Evolutionary conservation across 2,888 invertebrate genomes (phyloP).

Genomic region (Eudemis profundana): DNA sequence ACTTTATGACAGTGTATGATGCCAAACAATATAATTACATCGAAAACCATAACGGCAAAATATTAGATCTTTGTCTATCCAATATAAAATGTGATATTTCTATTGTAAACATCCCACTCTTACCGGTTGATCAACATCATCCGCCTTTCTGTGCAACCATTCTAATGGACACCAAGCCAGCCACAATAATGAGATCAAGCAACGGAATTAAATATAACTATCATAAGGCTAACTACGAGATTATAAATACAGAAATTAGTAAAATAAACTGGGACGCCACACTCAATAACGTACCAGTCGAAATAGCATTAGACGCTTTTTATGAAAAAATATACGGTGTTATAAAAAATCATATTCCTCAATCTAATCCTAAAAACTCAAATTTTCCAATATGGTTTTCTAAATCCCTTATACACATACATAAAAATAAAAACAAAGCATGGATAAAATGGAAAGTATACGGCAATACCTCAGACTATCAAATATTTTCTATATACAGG

Average conservation of each 20-base stretch:
- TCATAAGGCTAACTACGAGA: background rate
- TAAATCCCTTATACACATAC: slow-evolving; percentile 38
- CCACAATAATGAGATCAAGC: background rate
- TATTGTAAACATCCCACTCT: no score
- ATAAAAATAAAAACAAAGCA: slow-evolving; percentile 42
- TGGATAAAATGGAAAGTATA: slow-evolving; percentile 47
- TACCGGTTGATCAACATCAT: no score
- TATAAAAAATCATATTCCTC: slow-evolving; percentile 39
- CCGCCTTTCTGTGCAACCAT: no score
- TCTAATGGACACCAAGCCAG: no score
- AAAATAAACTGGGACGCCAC: background rate
- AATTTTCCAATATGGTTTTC: slow-evolving; percentile 43
- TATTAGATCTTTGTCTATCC: no score
- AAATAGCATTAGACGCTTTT: slow-evolving; percentile 14
- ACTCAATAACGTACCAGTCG: background rate
- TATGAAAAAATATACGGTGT: slow-evolving; percentile 40
- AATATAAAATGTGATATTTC: no score
- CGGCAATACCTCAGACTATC: slow-evolving; percentile 41
- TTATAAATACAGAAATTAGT: background rate
- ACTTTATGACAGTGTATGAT: no score
- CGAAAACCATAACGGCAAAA: slow-evolving; percentile 3
- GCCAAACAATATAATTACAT: background rate
- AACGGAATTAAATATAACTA: background rate
- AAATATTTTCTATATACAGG: slow-evolving; percentile 39
- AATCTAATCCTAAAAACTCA: slow-evolving; percentile 14